Percentiles rank a stretch among this genome's conserved stretches.
Evolutionary conservation across 35 echinoderm and acorn worm species (phyloP).

Genomic region (Diadema setosum): DNA sequence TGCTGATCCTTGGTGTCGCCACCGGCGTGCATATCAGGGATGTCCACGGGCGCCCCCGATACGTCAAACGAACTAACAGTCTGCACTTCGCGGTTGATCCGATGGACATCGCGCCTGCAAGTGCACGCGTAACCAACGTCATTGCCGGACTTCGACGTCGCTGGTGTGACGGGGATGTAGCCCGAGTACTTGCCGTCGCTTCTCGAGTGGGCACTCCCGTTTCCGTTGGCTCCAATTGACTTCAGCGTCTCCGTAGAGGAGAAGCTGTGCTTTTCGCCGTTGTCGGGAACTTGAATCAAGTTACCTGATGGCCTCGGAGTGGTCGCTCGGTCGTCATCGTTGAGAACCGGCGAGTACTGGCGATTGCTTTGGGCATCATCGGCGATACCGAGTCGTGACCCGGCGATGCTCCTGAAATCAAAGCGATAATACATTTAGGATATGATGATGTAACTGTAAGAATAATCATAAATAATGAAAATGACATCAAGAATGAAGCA

Average conservation of each 20-base stretch:
- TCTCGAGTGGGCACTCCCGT: background rate
- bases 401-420: background rate
- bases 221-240: background rate
- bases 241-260: background rate
- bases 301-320: background rate
- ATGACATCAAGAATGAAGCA: too few relatives aligned
- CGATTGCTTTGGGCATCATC: background rate
- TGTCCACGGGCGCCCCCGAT: background rate
- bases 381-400: background rate
- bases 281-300: background rate
- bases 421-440: too few relatives aligned
- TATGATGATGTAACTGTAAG: too few relatives aligned
- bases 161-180: background rate
- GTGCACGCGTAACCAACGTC: background rate
- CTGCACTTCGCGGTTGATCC: background rate
- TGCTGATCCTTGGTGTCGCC: background rate
- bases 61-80: background rate
- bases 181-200: background rate
- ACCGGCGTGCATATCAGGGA: background rate
- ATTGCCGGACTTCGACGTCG: background rate
- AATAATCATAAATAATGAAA: too few relatives aligned
- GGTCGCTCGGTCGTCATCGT: background rate
- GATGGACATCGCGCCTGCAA: background rate
- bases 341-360: background rate
- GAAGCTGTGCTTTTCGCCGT: background rate